Conservation (phyloP, 53 echinoderm and acorn worm species). For the Luidia sarsii region DNA sequence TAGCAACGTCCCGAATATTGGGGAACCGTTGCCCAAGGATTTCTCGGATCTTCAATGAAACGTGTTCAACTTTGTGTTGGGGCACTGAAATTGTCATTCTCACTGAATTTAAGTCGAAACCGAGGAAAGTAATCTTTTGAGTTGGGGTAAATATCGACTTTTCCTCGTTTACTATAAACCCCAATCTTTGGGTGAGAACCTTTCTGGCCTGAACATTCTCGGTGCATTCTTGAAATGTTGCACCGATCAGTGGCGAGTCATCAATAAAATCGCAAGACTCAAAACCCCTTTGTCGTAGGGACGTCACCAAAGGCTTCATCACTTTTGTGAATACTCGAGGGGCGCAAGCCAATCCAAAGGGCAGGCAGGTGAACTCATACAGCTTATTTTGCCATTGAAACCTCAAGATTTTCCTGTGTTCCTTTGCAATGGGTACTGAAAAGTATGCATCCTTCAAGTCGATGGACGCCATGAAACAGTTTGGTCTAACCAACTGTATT, state of each 20-base stretch:
- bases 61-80: background rate
- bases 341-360: conserved; percentile 47
- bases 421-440: conserved; percentile 31
- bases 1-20: background rate
- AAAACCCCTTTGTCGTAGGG: background rate
- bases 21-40: background rate
- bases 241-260: background rate
- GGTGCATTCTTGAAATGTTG: background rate
- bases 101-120: background rate
- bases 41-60: background rate
- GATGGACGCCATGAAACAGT: conserved; percentile 40
- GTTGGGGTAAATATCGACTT: background rate
- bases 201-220: conserved; percentile 15
- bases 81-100: background rate
- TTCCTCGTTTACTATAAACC: background rate
- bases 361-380: conserved; percentile 53
- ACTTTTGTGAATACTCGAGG: conserved; percentile 63
- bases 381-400: conserved; percentile 22
- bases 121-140: background rate
- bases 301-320: conserved; percentile 39
- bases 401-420: conserved; percentile 37
- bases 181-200: background rate
- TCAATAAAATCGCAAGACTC: background rate
- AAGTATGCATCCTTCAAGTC: conserved; percentile 66
- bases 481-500: conserved; percentile 4